Conservation (phyloP, 1,140 invertebrate genomes). For the Cotesia typhae region DNA sequence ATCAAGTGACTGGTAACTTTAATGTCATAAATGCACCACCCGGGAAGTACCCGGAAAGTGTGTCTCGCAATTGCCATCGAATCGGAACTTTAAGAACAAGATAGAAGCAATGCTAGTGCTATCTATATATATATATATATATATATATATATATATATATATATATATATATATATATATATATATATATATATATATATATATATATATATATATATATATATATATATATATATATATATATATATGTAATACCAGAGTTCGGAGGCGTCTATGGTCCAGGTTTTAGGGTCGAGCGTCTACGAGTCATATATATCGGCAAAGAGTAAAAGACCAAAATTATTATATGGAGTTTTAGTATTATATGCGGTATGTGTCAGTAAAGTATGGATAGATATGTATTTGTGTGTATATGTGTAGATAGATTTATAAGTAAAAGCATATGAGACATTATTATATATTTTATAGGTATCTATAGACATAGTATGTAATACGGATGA, state of each 20-base stretch:
- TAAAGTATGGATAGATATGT: neutral
- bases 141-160: too few species aligned
- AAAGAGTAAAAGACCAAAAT: too few species aligned
- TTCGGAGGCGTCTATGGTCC: too few species aligned
- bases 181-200: too few species aligned
- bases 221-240: too few species aligned
- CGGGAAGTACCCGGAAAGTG: constrained; percentile 7
- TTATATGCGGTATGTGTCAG: neutral
- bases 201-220: too few species aligned
- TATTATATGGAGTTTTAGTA: neutral
- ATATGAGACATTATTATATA: neutral
- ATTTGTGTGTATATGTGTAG: neutral
- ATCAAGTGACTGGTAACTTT: too few species aligned
- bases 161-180: too few species aligned
- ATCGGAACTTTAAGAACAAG: neutral
- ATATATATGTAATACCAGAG: neutral
- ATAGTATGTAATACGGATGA: neutral
- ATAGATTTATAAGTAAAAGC: neutral
- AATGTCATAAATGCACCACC: neutral
- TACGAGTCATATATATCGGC: too few species aligned
- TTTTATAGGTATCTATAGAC: too few species aligned
- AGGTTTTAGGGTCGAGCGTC: too few species aligned
- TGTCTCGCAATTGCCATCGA: neutral
- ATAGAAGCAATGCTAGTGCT: neutral
- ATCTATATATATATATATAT: too few species aligned